Evolutionary conservation across 2,888 invertebrate species (phyloP).

Genomic region (Dioctria rufipes): DNA sequence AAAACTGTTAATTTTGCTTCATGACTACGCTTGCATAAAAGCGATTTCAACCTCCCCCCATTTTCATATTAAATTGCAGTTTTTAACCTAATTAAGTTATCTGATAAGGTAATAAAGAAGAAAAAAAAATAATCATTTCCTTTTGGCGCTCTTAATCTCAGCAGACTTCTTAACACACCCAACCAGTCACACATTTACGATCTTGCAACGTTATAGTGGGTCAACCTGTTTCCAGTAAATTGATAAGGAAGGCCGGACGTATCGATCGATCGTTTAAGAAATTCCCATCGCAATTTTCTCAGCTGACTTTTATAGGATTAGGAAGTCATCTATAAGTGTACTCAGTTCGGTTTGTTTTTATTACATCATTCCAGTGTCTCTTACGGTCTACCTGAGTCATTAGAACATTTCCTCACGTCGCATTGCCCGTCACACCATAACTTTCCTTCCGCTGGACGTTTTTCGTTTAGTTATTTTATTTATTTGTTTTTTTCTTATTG

Average conservation of each 20-base stretch:
- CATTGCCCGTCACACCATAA: neutral
- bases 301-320: neutral
- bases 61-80: no score
- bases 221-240: neutral
- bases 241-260: neutral
- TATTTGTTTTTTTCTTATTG: no score
- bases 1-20: no score
- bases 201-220: neutral
- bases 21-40: no score
- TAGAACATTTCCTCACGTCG: neutral
- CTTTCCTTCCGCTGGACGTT: neutral
- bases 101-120: no score
- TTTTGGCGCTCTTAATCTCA: no score
- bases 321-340: neutral
- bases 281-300: neutral
- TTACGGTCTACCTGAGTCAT: neutral
- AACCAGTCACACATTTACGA: neutral
- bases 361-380: neutral
- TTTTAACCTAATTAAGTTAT: no score
- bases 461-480: neutral
- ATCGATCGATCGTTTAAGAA: neutral
- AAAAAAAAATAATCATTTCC: no score
- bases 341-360: neutral
- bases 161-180: no score
- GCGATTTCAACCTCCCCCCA: no score